These are phyloP conservation scores for Scrobipalpa costella DNA, from an alignment of 2,888 invertebrate species.

Conservation along the genomic window DNA sequence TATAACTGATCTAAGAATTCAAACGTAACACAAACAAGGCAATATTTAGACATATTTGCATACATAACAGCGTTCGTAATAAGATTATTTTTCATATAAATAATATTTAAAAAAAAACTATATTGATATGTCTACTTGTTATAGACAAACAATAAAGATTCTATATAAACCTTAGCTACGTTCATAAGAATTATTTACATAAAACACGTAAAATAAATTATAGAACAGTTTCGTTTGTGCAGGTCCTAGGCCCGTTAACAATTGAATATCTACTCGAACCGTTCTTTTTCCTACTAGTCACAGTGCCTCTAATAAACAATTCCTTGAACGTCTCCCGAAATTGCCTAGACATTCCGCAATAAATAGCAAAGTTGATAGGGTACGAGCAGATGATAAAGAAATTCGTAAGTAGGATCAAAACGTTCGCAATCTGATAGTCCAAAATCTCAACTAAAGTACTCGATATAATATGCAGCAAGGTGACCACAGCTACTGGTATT, in stretches of 20 bases:
- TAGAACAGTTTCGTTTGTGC: constrained; percentile 91
- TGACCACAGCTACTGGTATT: constrained; percentile 91
- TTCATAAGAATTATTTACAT: constrained; percentile 31
- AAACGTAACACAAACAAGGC: no score
- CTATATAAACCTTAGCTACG: constrained; percentile 24
- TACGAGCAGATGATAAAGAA: constrained; percentile 95
- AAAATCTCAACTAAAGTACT: constrained; percentile 86
- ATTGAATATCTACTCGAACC: constrained; percentile 89
- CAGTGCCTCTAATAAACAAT: constrained; percentile 85
- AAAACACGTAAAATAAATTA: constrained; percentile 53
- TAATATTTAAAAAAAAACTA: constrained; percentile 23
- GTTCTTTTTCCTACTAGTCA: constrained; percentile 81
- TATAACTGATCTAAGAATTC: no score
- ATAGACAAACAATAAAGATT: constrained; percentile 27
- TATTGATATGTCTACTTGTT: constrained; percentile 49
- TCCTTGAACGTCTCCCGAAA: constrained; percentile 97
- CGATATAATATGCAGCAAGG: constrained; percentile 90
- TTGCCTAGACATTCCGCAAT: constrained; percentile 97
- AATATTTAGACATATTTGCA: no score
- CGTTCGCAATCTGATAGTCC: constrained; percentile 89
- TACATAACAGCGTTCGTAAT: background rate
- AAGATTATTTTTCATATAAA: constrained; percentile 1
- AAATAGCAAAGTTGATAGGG: constrained; percentile 96
- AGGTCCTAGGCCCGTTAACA: constrained; percentile 90
- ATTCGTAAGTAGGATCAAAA: constrained; percentile 91